Evolutionary conservation across 1,140 invertebrate genomes (phyloP).

Genomic region (Dendrolimus kikuchii): DNA sequence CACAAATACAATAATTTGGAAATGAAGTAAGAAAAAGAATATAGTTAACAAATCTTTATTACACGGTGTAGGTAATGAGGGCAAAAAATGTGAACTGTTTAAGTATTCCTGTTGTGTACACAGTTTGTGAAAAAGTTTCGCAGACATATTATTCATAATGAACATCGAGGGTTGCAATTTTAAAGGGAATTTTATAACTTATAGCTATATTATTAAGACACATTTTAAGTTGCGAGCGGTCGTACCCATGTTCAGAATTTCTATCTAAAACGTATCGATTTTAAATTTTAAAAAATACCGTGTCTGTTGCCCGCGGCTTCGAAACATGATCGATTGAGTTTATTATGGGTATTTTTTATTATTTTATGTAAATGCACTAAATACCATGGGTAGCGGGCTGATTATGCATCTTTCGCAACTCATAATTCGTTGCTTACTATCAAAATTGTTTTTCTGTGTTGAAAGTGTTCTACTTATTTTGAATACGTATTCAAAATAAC

Average conservation of each 20-base stretch:
- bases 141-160: slow-evolving; percentile 53
- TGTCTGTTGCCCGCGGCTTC: slow-evolving; percentile 46
- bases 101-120: slow-evolving; percentile 50
- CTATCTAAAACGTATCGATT: slow-evolving; percentile 32
- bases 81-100: slow-evolving; percentile 37
- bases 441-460: too few species aligned
- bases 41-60: slow-evolving; percentile 3
- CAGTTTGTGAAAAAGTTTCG: slow-evolving; percentile 46
- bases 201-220: slow-evolving; percentile 39
- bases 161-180: slow-evolving; percentile 29
- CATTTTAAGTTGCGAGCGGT: slow-evolving; percentile 33
- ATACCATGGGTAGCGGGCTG: slow-evolving; percentile 16
- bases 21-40: too few species aligned
- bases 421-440: too few species aligned
- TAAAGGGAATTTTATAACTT: slow-evolving; percentile 39
- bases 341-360: slow-evolving; percentile 54
- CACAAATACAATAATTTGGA: too few species aligned
- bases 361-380: slow-evolving; percentile 49
- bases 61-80: slow-evolving; percentile 23
- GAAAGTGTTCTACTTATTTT: too few species aligned
- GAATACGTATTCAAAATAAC: too few species aligned
- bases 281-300: slow-evolving; percentile 38
- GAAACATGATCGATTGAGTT: slow-evolving; percentile 39
- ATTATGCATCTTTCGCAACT: too few species aligned
- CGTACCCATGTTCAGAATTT: slow-evolving; percentile 38